phyloP scores from a whole-genome alignment of 2,888 invertebrate genomes.

The Diadromus collaris region DNA sequence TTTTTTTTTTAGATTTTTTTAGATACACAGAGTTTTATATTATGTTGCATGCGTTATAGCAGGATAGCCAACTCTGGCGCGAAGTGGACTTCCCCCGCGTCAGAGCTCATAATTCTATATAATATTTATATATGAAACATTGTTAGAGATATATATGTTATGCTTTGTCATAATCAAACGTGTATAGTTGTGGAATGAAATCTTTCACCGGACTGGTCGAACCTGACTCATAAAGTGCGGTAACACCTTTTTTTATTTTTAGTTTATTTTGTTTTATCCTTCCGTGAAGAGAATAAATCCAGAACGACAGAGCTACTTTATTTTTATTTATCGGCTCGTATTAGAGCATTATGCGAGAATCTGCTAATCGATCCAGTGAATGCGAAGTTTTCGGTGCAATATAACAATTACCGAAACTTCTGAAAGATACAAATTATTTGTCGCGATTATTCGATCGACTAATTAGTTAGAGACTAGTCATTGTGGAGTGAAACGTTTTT shows the following conservation, averaged over 20 bases:
- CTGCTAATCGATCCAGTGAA: conserved; percentile 7
- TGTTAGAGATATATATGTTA: conserved; percentile 52
- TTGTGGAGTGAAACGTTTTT: conserved; percentile 46
- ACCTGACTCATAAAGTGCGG: conserved; percentile 50
- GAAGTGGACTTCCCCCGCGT: conserved; percentile 24
- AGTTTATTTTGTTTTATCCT: conserved; percentile 21
- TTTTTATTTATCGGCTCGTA: conserved; percentile 22
- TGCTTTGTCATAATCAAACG: conserved; percentile 55
- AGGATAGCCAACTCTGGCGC: conserved; percentile 46
- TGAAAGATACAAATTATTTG: conserved; percentile 27
- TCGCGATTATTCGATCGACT: conserved; percentile 35
- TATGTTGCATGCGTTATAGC: conserved; percentile 64
- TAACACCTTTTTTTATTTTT: conserved; percentile 43
- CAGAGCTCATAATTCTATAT: conserved; percentile 56
- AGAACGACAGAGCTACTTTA: not conserved
- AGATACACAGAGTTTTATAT: conserved; percentile 63
- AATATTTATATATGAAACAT: conserved; percentile 59
- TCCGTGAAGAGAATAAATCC: conserved; percentile 41
- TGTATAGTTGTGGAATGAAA: conserved; percentile 59
- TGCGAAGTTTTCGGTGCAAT: conserved; percentile 20
- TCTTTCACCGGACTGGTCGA: conserved; percentile 44
- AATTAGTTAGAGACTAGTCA: conserved; percentile 61
- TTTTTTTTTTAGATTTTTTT: conserved; percentile 60
- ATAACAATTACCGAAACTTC: conserved; percentile 14
- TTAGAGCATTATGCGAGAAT: conserved; percentile 11